Evolutionary conservation across 1,140 invertebrate species (phyloP).

Genomic region (Cataglyphis hispanica): DNA sequence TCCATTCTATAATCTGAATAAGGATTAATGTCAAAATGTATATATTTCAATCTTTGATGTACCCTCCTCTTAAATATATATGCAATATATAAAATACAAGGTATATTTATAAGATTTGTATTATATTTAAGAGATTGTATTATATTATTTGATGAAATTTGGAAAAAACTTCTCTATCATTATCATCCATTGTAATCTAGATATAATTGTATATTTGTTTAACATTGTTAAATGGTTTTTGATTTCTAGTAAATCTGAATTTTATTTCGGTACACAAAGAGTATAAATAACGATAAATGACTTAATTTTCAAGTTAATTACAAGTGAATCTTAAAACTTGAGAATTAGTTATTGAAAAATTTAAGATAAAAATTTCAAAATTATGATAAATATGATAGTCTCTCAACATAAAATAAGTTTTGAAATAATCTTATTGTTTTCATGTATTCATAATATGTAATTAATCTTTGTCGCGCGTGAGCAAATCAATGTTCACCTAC

Average conservation of each 20-base stretch:
- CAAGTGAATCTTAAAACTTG: not conserved
- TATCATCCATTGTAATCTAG: not conserved
- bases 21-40: too few species aligned
- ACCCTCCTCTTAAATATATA: not conserved
- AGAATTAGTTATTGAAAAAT: not conserved
- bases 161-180: not conserved
- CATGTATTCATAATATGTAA: slow-evolving; percentile 15
- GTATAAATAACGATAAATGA: not conserved
- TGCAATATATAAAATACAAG: not conserved
- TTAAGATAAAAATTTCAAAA: not conserved
- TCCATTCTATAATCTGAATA: too few species aligned
- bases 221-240: not conserved
- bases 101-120: slow-evolving; percentile 7
- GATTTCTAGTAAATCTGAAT: not conserved
- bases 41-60: too few species aligned
- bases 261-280: not conserved
- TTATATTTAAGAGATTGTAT: not conserved
- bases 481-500: slow-evolving; percentile 16
- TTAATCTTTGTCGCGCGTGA: slow-evolving; percentile 1
- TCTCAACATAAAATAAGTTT: not conserved
- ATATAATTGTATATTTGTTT: not conserved
- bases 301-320: not conserved
- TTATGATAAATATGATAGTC: not conserved
- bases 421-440: not conserved
- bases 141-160: slow-evolving; percentile 2